phyloP scores from a whole-genome alignment of 2,888 invertebrate species.

The Maniola hyperantus region DNA sequence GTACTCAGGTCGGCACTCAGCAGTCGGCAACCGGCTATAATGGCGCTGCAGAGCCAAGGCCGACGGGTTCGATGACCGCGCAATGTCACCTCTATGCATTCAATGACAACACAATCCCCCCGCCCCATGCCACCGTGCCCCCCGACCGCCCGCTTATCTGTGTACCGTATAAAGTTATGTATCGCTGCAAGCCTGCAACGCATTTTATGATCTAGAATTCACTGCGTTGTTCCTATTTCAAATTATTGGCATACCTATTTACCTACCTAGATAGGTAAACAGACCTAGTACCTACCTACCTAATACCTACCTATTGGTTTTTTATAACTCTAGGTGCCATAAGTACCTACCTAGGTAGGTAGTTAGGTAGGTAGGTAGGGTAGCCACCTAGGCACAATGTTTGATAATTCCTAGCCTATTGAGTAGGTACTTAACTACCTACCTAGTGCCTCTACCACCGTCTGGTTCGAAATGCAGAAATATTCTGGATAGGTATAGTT shows the following conservation, averaged over 20 bases:
- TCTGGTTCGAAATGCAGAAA: no score
- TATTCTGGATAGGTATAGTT: no score
- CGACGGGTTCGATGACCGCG: constrained; percentile 61
- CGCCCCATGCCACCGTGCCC: constrained; percentile 43
- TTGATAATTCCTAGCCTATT: no score
- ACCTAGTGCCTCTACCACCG: no score
- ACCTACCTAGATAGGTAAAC: neutral
- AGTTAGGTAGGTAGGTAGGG: no score
- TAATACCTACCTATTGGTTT: no score
- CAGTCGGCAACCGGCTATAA: constrained; percentile 18
- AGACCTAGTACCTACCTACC: no score
- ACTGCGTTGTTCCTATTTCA: constrained; percentile 32
- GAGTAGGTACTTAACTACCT: no score
- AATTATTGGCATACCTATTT: neutral
- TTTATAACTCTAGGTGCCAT: neutral
- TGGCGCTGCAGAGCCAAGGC: constrained; percentile 46
- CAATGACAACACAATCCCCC: constrained; percentile 53
- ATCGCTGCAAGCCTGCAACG: constrained; percentile 41
- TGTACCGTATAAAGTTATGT: constrained; percentile 22
- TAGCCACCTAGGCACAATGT: no score
- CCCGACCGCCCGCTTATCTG: constrained; percentile 40
- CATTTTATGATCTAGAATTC: constrained; percentile 51
- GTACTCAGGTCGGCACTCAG: neutral
- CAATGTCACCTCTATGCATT: constrained; percentile 74
- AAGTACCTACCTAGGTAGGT: neutral